These are phyloP conservation scores for Eubasilissa regina DNA, from an alignment of 1,140 invertebrate species.

Conservation along the genomic window DNA sequence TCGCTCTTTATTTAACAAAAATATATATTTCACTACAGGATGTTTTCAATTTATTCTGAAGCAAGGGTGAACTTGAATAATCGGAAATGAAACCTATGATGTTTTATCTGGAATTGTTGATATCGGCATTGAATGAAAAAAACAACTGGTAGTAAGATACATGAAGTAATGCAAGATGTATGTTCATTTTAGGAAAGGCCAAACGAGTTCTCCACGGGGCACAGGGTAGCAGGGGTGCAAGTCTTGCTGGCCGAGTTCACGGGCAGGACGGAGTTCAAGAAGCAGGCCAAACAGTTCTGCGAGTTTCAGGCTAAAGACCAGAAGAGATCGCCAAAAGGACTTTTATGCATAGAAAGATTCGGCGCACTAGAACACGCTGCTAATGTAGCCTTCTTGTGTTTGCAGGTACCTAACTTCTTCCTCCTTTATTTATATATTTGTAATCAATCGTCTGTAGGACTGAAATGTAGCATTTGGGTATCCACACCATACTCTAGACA, in stretches of 20 bases:
- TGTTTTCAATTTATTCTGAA: too few species aligned
- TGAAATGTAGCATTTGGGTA: too few species aligned
- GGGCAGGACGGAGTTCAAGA: constrained; percentile 66
- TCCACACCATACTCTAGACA: too few species aligned
- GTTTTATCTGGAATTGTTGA: too few species aligned
- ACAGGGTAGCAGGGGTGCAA: constrained; percentile 62
- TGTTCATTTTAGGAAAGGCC: constrained; percentile 63
- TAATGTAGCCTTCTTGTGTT: constrained; percentile 75
- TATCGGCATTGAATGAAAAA: not conserved
- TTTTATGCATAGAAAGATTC: constrained; percentile 74
- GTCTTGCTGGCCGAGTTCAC: constrained; percentile 71
- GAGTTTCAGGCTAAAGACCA: constrained; percentile 69
- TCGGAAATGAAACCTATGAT: too few species aligned
- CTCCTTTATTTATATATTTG: too few species aligned
- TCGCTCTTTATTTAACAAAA: too few species aligned
- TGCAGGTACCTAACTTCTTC: constrained; percentile 67
- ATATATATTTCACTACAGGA: too few species aligned
- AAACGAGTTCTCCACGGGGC: constrained; percentile 62
- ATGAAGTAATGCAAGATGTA: not conserved
- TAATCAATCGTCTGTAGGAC: too few species aligned
- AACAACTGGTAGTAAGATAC: not conserved
- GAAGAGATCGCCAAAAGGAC: constrained; percentile 72
- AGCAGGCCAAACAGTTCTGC: constrained; percentile 72
- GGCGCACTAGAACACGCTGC: constrained; percentile 75
- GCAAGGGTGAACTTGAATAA: too few species aligned